Percentiles rank a stretch among this genome's conserved stretches.
These are phyloP conservation scores for Quiscalus mexicanus DNA, from an alignment of 2,113 vertebrate genomes.

Conservation along the genomic window DNA sequence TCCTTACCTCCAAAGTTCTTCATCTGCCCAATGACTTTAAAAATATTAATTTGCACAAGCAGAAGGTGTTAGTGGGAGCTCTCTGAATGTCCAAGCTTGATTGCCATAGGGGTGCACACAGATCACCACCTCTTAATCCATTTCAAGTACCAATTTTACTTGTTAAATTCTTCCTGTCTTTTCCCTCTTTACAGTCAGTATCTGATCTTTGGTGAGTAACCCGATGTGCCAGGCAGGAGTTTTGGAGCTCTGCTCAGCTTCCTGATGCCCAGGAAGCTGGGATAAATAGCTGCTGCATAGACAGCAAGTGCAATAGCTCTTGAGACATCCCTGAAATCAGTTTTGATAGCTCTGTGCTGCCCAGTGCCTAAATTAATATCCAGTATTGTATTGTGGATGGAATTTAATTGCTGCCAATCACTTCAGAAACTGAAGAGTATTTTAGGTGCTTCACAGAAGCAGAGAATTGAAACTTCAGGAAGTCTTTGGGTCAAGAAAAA, in stretches of 20 bases:
- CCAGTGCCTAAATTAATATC: neutral
- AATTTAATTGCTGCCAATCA: neutral
- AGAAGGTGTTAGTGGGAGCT: neutral
- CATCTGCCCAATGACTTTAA: neutral
- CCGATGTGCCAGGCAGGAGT: neutral
- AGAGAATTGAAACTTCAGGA: neutral
- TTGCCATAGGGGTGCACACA: neutral
- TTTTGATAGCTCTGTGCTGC: neutral
- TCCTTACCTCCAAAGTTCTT: neutral
- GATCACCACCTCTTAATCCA: neutral
- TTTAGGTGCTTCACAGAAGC: neutral
- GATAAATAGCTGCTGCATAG: neutral
- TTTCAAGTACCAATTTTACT: neutral
- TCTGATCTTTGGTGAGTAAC: neutral
- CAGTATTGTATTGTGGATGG: neutral
- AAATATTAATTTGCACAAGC: neutral
- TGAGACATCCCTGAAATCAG: neutral
- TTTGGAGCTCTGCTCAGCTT: neutral
- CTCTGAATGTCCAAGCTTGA: neutral
- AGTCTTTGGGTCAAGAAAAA: neutral
- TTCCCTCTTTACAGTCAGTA: neutral
- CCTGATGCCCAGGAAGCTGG: neutral
- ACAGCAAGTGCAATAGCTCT: neutral
- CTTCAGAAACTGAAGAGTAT: neutral
- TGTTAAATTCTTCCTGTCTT: neutral